Evolutionary conservation across 2,888 invertebrate genomes (phyloP).

Genomic region (Tholera decimalis): DNA sequence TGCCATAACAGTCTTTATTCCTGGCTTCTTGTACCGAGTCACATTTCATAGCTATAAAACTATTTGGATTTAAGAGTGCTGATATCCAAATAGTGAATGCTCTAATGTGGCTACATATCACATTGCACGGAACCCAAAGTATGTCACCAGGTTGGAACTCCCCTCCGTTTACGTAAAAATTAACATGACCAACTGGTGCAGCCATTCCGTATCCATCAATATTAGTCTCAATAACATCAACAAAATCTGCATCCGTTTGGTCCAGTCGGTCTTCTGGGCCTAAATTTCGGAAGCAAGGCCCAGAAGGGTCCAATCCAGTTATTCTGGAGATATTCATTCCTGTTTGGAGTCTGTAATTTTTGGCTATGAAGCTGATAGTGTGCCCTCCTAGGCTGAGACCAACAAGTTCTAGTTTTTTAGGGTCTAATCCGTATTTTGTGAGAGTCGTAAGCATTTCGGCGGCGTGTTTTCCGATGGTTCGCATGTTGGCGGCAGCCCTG

Average conservation of each 20-base stretch:
- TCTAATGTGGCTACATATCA: conserved; percentile 74
- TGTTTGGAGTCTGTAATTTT: conserved; percentile 74
- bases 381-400: conserved; percentile 83
- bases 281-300: conserved; percentile 82
- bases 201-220: conserved; percentile 83
- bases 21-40: conserved; percentile 77
- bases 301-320: conserved; percentile 80
- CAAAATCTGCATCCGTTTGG: conserved; percentile 80
- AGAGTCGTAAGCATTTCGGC: conserved; percentile 80
- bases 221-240: conserved; percentile 79
- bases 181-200: conserved; percentile 80
- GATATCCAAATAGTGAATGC: conserved; percentile 73
- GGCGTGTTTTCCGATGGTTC: conserved; percentile 74
- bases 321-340: conserved; percentile 76
- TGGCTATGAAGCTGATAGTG: conserved; percentile 81
- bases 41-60: conserved; percentile 76
- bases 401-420: conserved; percentile 76
- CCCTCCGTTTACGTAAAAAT: conserved; percentile 84
- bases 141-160: conserved; percentile 78
- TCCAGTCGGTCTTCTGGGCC: conserved; percentile 80
- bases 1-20: conserved; percentile 71
- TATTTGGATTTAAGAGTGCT: conserved; percentile 70
- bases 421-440: conserved; percentile 75
- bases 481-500: conserved; percentile 77
- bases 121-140: conserved; percentile 70